Conservation (phyloP, 2,113 vertebrate species). For the Cinclus mexicanus region DNA sequence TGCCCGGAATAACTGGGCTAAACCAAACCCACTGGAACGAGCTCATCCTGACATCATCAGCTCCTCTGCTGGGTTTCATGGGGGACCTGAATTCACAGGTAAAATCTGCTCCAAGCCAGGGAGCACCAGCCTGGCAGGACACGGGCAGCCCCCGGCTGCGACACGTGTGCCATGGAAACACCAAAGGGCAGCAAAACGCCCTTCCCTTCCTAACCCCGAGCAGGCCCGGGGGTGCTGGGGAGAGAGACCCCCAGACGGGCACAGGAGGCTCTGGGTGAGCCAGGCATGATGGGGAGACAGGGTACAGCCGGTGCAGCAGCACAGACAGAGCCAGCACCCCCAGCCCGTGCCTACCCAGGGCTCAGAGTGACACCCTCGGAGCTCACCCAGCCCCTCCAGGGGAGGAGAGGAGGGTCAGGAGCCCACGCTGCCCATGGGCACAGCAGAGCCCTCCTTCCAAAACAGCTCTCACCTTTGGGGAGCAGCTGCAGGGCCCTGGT, state of each 20-base stretch:
- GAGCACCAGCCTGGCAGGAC: not conserved
- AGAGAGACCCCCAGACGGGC: not conserved
- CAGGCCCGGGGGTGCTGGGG: not conserved
- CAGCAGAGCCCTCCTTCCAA: not conserved
- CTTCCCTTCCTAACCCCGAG: fast-evolving
- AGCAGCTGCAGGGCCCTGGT: not conserved
- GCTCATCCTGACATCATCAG: not conserved
- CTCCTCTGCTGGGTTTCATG: not conserved
- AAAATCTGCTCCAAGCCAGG: not conserved
- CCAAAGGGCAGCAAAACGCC: fast-evolving
- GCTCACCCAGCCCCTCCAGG: fast-evolving
- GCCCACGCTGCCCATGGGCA: fast-evolving
- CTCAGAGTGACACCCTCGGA: not conserved
- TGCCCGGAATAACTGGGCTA: constrained; percentile 27
- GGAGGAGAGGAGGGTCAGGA: not conserved
- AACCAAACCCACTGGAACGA: not conserved
- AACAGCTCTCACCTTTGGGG: not conserved
- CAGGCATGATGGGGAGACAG: fast-evolving
- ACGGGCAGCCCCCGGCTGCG: not conserved
- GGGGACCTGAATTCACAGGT: not conserved
- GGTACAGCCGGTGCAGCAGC: not conserved
- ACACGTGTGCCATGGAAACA: fast-evolving
- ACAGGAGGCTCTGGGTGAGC: not conserved
- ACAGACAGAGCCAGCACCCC: not conserved
- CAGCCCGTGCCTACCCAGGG: not conserved